A percentile compares a stretch with the other conserved stretches of the same genome.
These are phyloP conservation scores for Toxostoma redivivum DNA, from an alignment of 2,113 vertebrate species.

Conservation along the genomic window DNA sequence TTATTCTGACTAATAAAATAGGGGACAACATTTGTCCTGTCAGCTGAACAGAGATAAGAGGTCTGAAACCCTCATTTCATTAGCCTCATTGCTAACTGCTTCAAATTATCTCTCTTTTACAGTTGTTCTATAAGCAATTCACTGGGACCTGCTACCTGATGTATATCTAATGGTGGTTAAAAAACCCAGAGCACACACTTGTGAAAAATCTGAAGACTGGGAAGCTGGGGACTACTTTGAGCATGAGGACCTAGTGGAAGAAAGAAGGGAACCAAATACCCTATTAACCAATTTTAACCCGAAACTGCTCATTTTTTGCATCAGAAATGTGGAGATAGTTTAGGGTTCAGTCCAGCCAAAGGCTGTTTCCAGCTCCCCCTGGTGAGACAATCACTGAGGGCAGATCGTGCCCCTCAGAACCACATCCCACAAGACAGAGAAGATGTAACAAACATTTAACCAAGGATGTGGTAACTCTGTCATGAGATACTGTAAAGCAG, in stretches of 20 bases:
- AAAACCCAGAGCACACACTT: background rate
- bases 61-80: slow-evolving; percentile 2
- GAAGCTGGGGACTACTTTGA: background rate
- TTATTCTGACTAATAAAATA: slow-evolving; percentile 15
- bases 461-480: background rate
- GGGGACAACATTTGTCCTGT: background rate
- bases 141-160: background rate
- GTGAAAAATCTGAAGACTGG: background rate
- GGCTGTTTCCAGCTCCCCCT: background rate
- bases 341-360: background rate
- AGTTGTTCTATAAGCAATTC: background rate
- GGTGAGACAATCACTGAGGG: background rate
- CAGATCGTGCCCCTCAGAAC: background rate
- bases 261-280: background rate
- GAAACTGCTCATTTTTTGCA: background rate
- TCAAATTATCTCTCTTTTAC: background rate
- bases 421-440: background rate
- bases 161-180: background rate
- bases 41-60: background rate
- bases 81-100: background rate
- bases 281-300: background rate
- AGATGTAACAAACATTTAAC: background rate
- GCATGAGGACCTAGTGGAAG: background rate
- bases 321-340: background rate
- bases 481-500: background rate